Conservation (phyloP, 2,888 invertebrate genomes). For the Agonum fuliginosum region DNA sequence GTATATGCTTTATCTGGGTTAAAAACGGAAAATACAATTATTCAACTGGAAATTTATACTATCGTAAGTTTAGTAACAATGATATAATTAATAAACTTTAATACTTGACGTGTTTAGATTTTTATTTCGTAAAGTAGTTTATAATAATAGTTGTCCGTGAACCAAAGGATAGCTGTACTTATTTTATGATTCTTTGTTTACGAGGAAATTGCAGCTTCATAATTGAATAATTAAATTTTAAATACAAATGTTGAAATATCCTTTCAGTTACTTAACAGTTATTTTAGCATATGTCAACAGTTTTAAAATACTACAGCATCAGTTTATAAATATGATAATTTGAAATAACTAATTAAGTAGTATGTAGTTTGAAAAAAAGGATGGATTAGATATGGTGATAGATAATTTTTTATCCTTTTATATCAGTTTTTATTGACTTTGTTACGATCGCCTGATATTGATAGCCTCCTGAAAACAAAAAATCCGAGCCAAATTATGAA, state of each 20-base stretch:
- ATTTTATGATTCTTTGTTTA: not conserved
- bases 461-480: conserved; percentile 16
- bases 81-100: no score
- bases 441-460: not conserved
- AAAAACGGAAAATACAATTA: no score
- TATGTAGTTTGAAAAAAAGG: no score
- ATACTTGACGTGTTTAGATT: no score
- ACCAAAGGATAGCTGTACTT: conserved; percentile 10
- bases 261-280: not conserved
- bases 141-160: not conserved
- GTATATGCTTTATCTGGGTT: no score
- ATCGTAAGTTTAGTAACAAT: no score
- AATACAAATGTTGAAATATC: conserved; percentile 19
- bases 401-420: no score
- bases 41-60: no score
- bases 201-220: conserved; percentile 4
- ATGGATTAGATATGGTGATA: no score
- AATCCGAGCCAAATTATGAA: conserved; percentile 8
- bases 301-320: not conserved
- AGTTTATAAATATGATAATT: not conserved
- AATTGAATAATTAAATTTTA: conserved; percentile 6
- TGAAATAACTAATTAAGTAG: no score
- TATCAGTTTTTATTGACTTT: no score
- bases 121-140: not conserved
- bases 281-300: not conserved